Base-by-base conservation (phyloP, 2,888 invertebrate genomes). In the Neria commutata region DNA sequence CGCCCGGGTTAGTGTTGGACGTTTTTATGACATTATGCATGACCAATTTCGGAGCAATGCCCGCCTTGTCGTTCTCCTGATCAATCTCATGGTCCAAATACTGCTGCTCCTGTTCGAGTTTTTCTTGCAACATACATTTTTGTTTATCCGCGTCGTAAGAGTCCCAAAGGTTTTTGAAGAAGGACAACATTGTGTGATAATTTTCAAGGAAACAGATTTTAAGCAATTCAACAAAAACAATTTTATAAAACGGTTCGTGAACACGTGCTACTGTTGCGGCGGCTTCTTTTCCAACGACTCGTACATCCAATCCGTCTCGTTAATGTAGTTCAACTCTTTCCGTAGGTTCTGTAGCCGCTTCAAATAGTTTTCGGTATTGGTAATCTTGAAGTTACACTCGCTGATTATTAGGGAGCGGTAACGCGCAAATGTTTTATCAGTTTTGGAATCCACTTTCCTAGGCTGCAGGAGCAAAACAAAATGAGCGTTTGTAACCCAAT, bases 291-390 rank as follows among this genome's bases (percentile, higher is more conserved):
- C 90, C 68, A 87, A 85, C 40, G 86, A 82, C 53, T 90, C 88
- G 83, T 89, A 92, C 80, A 89, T 88, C 92, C 92, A 92, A 74
- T 91, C 90, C 0, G 91, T 91, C 54, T 88, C 86, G 75, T 89
- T 91, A n/a, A 92, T 81, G 74, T 88, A 89, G 67, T 90, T 90
- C 56, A 92, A 81, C 80, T 92, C 91, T 77, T 90, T 91, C 59
- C 91, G 84, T 37, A 92, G 79, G 34, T 84, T 82, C 77, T 89
- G 89, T 56, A 92, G 84, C 63, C 91, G 85, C 73, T 88, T 89
- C 59, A 87, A 84, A 68, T 92, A 91, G 60, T 87, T 84, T 73
- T 91, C 91, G 40, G 86, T 85, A 23, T 85, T 84, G 1, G 85
- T 83, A 68, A 82, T 84, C 70, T 85, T 87, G 16, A 73, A 68